Evolutionary conservation across 2,113 vertebrate genomes (phyloP).

Genomic region (Grallaria varia): DNA sequence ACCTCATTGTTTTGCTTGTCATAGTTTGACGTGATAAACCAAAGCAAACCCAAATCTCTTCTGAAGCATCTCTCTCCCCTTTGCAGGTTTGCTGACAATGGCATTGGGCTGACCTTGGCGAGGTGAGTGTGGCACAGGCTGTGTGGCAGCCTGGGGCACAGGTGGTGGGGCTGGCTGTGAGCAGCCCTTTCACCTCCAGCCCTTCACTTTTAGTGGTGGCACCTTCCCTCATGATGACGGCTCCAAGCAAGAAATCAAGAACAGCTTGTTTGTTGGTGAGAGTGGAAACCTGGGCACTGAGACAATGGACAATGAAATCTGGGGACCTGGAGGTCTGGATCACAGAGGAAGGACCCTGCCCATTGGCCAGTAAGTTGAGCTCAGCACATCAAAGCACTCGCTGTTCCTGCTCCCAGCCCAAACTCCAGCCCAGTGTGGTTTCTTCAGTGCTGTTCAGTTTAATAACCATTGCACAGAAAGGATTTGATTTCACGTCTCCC

Average conservation of each 20-base stretch:
- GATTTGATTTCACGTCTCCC: neutral
- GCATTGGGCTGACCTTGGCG: conserved; percentile 92
- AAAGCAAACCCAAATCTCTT: neutral
- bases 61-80: conserved; percentile 3
- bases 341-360: conserved; percentile 86
- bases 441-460: neutral
- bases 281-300: conserved; percentile 88
- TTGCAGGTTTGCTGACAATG: conserved; percentile 94
- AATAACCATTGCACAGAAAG: neutral
- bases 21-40: neutral
- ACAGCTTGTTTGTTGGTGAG: conserved; percentile 95
- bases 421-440: neutral
- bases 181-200: neutral
- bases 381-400: neutral
- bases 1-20: neutral
- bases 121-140: conserved; percentile 76
- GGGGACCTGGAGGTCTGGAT: conserved; percentile 89
- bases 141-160: neutral
- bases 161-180: neutral
- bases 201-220: conserved; percentile 80
- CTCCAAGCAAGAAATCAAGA: conserved; percentile 93
- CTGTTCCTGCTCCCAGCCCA: neutral
- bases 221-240: conserved; percentile 96
- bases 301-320: conserved; percentile 77
- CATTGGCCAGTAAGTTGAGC: conserved; percentile 84